Base-by-base conservation (phyloP, 2,797 vertebrate species). In the Cynopterus sphinx region DNA sequence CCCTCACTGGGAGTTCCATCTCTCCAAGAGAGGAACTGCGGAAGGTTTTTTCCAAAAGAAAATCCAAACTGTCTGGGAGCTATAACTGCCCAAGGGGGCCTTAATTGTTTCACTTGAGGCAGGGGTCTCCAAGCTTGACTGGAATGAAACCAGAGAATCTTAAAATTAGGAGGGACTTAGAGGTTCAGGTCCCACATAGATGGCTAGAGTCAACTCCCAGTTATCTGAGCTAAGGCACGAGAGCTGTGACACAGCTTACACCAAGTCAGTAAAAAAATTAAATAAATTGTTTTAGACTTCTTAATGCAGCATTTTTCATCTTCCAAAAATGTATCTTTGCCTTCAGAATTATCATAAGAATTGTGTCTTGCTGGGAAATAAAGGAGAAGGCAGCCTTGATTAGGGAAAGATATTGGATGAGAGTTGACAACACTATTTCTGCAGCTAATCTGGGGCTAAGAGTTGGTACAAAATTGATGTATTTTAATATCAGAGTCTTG, bases 321-420 rank as follows among this genome's bases (percentile, higher is more conserved):
- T 86, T 86, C 55, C 57, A 87, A 87, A 95, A 88, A 91, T 55
- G 3, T 91, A 43, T 90, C 28, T 73, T 53, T 96, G 75, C 21
- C 67, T 90, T 96, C 61, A 81, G 11, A 81, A 91, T 81, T 87
- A n/a, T 78, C 57, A 96, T 86, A 36, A 39, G 24, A 67, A 94
- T 46, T 24, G 84, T 71, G 19, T 92, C 61, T 89, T 63, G 26
- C 67, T 59, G 22, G n/a, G 28, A 91, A 84, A 85, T 71, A 92
- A 87, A 70, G 22, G 28, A 41, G 55, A 84, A 82, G 36, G 36
- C 49, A 89, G 28, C 6, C n/a, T 89, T 46, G 59, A 49, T 65
- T 79, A 83, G 59, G 73, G 78, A 75, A 91, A 90, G 46, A n/a
- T 65, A 39, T 15, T 70, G 74, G 59, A 49, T 55, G 33, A 90